Conservation (phyloP, 2,797 vertebrate genomes). For the Myotis pilosus region DNA sequence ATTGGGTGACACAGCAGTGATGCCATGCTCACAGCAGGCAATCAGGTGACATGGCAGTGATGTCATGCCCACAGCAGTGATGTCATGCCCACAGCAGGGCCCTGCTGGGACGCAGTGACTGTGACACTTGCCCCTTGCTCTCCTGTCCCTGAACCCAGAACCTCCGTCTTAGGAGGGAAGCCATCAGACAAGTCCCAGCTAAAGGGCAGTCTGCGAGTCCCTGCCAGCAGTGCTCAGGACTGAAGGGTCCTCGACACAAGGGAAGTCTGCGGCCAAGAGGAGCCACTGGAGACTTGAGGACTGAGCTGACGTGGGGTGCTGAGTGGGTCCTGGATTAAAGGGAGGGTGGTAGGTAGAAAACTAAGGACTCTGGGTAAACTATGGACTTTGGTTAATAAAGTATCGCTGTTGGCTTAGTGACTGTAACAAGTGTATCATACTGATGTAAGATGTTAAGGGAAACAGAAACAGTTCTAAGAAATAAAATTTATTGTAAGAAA, state of each 20-base stretch:
- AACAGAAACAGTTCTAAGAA: not conserved
- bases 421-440: not conserved
- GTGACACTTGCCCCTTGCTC: not conserved
- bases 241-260: not conserved
- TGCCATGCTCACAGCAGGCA: too few relatives aligned
- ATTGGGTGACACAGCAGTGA: too few relatives aligned
- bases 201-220: not conserved
- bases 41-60: too few relatives aligned
- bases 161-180: not conserved
- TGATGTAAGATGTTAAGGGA: not conserved
- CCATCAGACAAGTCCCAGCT: not conserved
- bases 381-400: not conserved
- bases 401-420: not conserved
- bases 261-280: not conserved
- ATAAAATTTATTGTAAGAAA: not conserved
- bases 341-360: not conserved
- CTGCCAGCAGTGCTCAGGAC: not conserved
- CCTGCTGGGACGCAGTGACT: not conserved
- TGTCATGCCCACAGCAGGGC: accelerated
- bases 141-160: not conserved
- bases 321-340: not conserved
- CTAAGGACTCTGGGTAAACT: not conserved
- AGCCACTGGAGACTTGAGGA: not conserved
- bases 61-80: too few relatives aligned
- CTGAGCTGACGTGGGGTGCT: not conserved